These are phyloP conservation scores for Muscicapa adusta DNA, from an alignment of 2,113 vertebrate genomes.

Conservation along the genomic window DNA sequence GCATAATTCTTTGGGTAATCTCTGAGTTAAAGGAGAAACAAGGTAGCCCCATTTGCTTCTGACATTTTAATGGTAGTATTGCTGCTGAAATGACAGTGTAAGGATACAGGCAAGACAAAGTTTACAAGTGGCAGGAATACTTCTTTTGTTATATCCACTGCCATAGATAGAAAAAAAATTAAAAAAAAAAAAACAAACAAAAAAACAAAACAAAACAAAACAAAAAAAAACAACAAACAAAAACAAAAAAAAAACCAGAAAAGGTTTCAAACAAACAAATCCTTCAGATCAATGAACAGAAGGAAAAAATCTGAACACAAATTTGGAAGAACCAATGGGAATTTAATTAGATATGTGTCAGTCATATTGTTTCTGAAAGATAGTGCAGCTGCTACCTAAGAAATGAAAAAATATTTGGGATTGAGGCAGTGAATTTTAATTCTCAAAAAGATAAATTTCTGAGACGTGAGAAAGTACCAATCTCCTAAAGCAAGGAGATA, in stretches of 20 bases:
- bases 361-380: neutral
- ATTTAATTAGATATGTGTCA: neutral
- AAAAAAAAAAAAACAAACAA: neutral
- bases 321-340: neutral
- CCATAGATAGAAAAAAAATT: neutral
- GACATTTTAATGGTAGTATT: neutral
- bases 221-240: neutral
- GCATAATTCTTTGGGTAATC: neutral
- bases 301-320: neutral
- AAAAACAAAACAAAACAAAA: neutral
- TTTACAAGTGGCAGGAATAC: neutral
- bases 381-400: neutral
- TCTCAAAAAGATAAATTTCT: neutral
- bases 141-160: neutral
- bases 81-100: neutral
- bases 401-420: neutral
- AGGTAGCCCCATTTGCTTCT: neutral
- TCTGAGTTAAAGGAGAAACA: neutral
- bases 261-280: neutral
- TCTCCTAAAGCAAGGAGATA: neutral
- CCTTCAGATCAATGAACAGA: neutral
- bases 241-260: neutral
- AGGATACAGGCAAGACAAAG: neutral
- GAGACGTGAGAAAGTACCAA: neutral
- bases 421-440: neutral